These are phyloP conservation scores for Carassius carassius DNA, from an alignment of 2,113 vertebrate genomes.

Conservation along the genomic window DNA sequence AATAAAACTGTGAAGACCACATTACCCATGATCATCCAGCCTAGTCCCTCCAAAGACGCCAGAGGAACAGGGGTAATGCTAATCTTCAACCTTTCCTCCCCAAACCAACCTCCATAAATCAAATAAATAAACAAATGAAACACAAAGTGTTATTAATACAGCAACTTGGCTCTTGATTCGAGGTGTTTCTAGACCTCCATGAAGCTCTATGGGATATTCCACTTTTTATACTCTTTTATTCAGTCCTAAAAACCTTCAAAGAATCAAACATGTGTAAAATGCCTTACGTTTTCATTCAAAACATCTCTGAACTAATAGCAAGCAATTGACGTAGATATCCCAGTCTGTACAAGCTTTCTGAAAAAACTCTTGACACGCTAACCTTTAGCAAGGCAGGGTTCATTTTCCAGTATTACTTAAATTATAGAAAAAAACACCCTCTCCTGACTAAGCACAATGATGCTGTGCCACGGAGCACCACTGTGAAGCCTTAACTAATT, in stretches of 20 bases:
- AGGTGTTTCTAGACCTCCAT: conserved; percentile 67
- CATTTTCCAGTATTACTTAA: conserved; percentile 33
- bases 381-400: conserved; percentile 37
- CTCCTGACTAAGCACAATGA: conserved; percentile 10
- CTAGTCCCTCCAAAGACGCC: conserved; percentile 76
- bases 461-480: conserved; percentile 26
- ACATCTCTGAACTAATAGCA: neutral
- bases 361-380: conserved; percentile 2
- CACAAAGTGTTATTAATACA: conserved; percentile 66
- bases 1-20: conserved; percentile 52
- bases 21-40: conserved; percentile 69
- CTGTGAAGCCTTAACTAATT: conserved; percentile 65
- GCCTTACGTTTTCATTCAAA: neutral
- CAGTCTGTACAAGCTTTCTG: conserved; percentile 18
- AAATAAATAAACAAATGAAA: conserved; percentile 68
- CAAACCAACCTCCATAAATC: conserved; percentile 59
- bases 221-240: neutral
- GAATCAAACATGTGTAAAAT: neutral
- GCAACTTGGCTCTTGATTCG: conserved; percentile 69
- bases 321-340: conserved; percentile 1
- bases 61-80: conserved; percentile 67
- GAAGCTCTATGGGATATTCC: conserved; percentile 48
- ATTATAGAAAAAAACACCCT: neutral
- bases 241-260: neutral
- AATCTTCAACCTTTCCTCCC: conserved; percentile 49